A percentile compares a stretch with the other conserved stretches of the same genome.
phyloP scores from a whole-genome alignment of 2,797 vertebrate genomes.

The Rhabdomys pumilio region DNA sequence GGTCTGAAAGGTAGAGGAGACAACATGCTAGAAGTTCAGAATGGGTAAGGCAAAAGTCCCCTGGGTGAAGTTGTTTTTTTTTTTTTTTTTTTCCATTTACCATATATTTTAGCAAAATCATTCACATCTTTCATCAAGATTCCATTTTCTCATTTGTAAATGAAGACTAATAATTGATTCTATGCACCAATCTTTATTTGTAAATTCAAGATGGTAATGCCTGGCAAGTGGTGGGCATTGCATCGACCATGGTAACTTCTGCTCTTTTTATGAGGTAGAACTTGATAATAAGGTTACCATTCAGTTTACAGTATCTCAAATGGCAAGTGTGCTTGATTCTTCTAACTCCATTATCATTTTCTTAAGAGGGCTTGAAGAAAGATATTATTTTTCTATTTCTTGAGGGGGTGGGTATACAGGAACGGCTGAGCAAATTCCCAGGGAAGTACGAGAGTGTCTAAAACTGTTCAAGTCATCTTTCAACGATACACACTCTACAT shows the following conservation, averaged over 20 bases:
- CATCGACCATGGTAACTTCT: not conserved
- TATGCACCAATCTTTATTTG: not conserved
- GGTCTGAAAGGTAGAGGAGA: not conserved
- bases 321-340: not conserved
- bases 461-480: not conserved
- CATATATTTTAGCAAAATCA: not conserved
- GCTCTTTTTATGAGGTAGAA: not conserved
- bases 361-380: not conserved
- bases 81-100: not conserved
- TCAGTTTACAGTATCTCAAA: not conserved
- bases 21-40: not conserved
- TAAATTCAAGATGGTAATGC: not conserved
- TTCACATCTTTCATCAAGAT: not conserved
- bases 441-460: not conserved
- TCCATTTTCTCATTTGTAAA: conserved; percentile 13
- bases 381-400: not conserved
- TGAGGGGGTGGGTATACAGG: not conserved
- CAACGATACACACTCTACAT: fast-evolving
- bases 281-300: not conserved
- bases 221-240: not conserved
- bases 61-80: not conserved
- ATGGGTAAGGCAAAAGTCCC: not conserved
- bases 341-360: not conserved
- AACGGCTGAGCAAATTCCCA: not conserved
- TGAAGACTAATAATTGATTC: not conserved